Percentiles rank a stretch among this genome's conserved stretches.
phyloP scores from a whole-genome alignment of 64 coral and sea anemone genomes.

The Porites lutea region DNA sequence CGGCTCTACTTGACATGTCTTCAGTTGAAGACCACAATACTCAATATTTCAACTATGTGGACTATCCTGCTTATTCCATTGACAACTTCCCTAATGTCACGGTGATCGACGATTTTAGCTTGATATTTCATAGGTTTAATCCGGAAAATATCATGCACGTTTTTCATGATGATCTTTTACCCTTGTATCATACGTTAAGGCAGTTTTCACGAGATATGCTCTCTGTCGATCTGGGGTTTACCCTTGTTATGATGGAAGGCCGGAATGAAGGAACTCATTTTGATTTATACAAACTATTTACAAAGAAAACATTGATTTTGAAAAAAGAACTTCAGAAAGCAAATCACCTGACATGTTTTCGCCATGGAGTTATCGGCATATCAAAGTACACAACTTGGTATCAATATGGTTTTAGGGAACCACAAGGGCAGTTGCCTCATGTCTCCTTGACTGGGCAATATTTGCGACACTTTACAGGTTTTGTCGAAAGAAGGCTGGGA shows the following conservation, averaged over 20 bases:
- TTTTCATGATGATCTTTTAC: conserved; percentile 94
- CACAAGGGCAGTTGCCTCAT: conserved; percentile 70
- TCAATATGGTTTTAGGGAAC: conserved; percentile 89
- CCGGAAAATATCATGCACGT: conserved; percentile 97
- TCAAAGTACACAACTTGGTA: conserved; percentile 98
- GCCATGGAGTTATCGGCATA: conserved; percentile 82
- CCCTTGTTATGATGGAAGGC: conserved; percentile 90
- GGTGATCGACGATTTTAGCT: conserved; percentile 63
- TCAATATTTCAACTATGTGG: conserved; percentile 93
- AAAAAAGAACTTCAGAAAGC: conserved; percentile 57
- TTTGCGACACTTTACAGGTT: conserved; percentile 79
- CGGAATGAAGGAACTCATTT: conserved; percentile 73
- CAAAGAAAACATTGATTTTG: conserved; percentile 45
- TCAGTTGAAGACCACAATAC: conserved; percentile 91
- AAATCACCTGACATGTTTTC: conserved; percentile 85
- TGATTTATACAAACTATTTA: conserved; percentile 85
- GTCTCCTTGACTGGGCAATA: conserved; percentile 59
- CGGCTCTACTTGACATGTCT: conserved; percentile 89
- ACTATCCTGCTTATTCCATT: conserved; percentile 68
- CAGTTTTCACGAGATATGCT: conserved; percentile 48
- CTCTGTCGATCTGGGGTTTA: conserved; percentile 53
- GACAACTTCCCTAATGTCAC: conserved; percentile 69
- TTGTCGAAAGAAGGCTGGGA: conserved; percentile 68
- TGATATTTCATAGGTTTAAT: conserved; percentile 93
- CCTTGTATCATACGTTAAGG: conserved; percentile 80